These are phyloP conservation scores for Caenorhabditis elegans DNA, from an alignment of 1,140 invertebrate species.

Conservation along the genomic window DNA sequence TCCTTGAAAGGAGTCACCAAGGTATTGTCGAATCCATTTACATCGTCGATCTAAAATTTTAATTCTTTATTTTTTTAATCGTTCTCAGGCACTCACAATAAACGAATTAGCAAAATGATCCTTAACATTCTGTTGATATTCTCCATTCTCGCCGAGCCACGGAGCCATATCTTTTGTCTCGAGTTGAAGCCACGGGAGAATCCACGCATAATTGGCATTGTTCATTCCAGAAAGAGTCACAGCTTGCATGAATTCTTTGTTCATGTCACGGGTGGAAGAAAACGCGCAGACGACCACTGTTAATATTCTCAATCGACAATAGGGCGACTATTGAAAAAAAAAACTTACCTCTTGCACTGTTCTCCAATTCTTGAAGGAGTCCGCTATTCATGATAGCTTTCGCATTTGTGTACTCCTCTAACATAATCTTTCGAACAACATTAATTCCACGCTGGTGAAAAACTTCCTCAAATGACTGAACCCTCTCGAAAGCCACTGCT, in stretches of 20 bases:
- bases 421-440: slow-evolving; percentile 45
- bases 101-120: slow-evolving; percentile 63
- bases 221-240: slow-evolving; percentile 47
- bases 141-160: slow-evolving; percentile 59
- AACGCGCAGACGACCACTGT: slow-evolving; percentile 59
- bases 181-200: slow-evolving; percentile 61
- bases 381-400: slow-evolving; percentile 55
- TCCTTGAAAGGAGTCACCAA: slow-evolving; percentile 57
- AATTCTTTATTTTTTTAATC: background rate
- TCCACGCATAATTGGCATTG: slow-evolving; percentile 58
- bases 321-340: background rate
- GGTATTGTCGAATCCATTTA: slow-evolving; percentile 60
- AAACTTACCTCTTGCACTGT: slow-evolving; percentile 52
- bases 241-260: slow-evolving; percentile 58
- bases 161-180: slow-evolving; percentile 58
- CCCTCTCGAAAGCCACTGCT: slow-evolving; percentile 57
- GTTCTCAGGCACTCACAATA: slow-evolving; percentile 54
- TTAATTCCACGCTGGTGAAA: slow-evolving; percentile 52
- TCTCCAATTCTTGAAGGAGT: slow-evolving; percentile 57
- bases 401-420: slow-evolving; percentile 58
- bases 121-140: slow-evolving; percentile 64
- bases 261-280: slow-evolving; percentile 55
- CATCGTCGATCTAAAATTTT: slow-evolving; percentile 57
- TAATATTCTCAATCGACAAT: background rate
- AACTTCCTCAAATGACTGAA: slow-evolving; percentile 59